Base-by-base conservation (phyloP, 2,888 invertebrate species). In the Drosophila mimica region DNA sequence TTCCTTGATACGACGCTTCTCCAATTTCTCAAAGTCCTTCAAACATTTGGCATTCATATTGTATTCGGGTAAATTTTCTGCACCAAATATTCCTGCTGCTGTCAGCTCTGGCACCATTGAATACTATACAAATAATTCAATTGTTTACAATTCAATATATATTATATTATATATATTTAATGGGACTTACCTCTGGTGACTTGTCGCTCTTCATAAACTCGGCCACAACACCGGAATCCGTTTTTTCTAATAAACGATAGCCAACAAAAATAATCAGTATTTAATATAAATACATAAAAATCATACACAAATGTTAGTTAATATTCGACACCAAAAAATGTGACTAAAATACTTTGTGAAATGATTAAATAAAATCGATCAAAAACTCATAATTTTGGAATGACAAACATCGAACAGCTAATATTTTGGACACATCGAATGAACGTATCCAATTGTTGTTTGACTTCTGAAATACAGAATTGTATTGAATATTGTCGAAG, bases 1-100 rank as follows among this genome's bases (percentile, higher is more conserved):
- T 84, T 96, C 96, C 90, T 96, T 96, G 70, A 95, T 94, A 61
- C 96, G 93, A 40, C 96, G 94, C 89, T 96, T 96, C 84, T 96
- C 96, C 46, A 85, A 76, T 70, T 96, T 96, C 69, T 96, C 96
- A 81, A 96, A 95, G 82, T 96, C 96, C 91, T 96, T 96, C 72
- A 91, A 87, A 51, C 94, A 94, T 89, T 95, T 96, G 84, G 95
- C 95, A 85, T 96, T 96, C 85, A 96, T 95, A 91, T 95, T 95
- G 72, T 95, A 93, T 66, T 92, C 93, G 43, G 95, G 93, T 48
- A 95, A 92, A 85, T 95, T 95, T 73, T 96, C 96, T 1, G 82
- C 59, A 28, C 78, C 83, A 49, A 89, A 86, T 40, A 86, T 76
- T 1, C 76, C 85, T 20, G 82, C 76, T 28, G 75, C 71, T 8